A percentile compares a stretch with the other conserved stretches of the same genome.
phyloP scores from a whole-genome alignment of 2,888 invertebrate genomes.

The Adelphocoris suturalis region DNA sequence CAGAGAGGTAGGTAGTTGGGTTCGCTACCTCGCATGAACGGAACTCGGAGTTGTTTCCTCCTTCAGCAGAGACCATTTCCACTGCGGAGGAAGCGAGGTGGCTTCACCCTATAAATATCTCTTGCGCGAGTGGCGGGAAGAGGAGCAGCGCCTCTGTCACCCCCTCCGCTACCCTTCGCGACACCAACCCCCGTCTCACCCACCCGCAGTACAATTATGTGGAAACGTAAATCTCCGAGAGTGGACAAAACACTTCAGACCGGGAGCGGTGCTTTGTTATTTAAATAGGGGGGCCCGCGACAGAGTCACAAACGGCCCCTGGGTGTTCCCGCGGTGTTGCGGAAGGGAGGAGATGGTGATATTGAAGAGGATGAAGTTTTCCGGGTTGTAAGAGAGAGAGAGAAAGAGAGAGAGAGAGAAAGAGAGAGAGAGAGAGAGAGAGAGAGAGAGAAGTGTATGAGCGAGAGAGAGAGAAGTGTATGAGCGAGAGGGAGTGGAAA shows the following conservation, averaged over 20 bases:
- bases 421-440: not conserved
- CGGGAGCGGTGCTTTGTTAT: constrained; percentile 62
- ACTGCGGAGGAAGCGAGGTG: not conserved
- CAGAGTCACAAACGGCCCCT: constrained; percentile 51
- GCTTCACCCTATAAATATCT: constrained; percentile 3
- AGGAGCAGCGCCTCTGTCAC: not conserved
- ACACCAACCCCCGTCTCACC: no score
- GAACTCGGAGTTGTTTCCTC: no score
- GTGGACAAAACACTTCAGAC: constrained; percentile 60
- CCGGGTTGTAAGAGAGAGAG: not conserved
- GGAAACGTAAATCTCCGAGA: constrained; percentile 61
- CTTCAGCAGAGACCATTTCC: not conserved
- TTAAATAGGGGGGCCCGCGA: constrained; percentile 47
- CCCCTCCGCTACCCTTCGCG: not conserved
- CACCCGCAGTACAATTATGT: constrained; percentile 55
- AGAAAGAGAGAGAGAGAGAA: no score
- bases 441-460: no score
- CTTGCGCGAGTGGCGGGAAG: not conserved
- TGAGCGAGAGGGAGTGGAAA: not conserved
- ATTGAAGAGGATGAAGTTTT: constrained; percentile 1
- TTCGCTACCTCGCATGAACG: no score
- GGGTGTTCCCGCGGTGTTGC: not conserved
- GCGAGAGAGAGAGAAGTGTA: no score
- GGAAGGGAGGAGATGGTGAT: not conserved
- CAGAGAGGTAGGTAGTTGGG: no score